phyloP scores from a whole-genome alignment of 2,797 vertebrate genomes.

The Pyrocephalus nanus region DNA sequence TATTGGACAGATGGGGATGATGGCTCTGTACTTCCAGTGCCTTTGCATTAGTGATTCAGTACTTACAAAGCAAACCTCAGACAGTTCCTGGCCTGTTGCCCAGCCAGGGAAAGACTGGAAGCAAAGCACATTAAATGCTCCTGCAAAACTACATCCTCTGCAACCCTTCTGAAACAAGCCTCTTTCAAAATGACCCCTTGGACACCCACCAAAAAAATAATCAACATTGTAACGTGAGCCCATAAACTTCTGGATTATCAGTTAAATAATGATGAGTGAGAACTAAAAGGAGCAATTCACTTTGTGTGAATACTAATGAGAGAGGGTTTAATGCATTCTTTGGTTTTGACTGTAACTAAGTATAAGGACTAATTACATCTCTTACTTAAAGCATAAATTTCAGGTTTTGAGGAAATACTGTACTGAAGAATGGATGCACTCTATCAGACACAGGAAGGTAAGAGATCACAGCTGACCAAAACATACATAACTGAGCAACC shows the following conservation, averaged over 20 bases:
- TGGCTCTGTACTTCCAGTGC: conserved; percentile 35
- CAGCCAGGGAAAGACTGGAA: conserved; percentile 21
- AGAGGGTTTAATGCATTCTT: not conserved
- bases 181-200: conserved; percentile 37
- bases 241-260: conserved; percentile 15
- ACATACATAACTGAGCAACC: not conserved
- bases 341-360: not conserved
- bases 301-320: conserved; percentile 14
- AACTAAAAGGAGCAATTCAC: not conserved
- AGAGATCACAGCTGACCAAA: conserved; percentile 38
- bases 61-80: conserved; percentile 62
- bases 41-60: conserved; percentile 50
- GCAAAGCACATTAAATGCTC: conserved; percentile 49
- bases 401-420: conserved; percentile 25
- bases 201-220: conserved; percentile 38
- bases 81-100: conserved; percentile 45
- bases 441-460: not conserved
- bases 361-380: conserved; percentile 32
- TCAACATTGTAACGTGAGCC: not conserved
- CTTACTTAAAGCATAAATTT: conserved; percentile 27
- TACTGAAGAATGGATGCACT: not conserved
- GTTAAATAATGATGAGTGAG: conserved; percentile 23
- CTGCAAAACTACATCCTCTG: conserved; percentile 17
- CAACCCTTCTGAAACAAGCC: conserved; percentile 17
- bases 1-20: conserved; percentile 56